Percentiles rank a stretch among this genome's conserved stretches.
Conservation (phyloP, 1,140 invertebrate species). For the Tribolium castaneum region DNA sequence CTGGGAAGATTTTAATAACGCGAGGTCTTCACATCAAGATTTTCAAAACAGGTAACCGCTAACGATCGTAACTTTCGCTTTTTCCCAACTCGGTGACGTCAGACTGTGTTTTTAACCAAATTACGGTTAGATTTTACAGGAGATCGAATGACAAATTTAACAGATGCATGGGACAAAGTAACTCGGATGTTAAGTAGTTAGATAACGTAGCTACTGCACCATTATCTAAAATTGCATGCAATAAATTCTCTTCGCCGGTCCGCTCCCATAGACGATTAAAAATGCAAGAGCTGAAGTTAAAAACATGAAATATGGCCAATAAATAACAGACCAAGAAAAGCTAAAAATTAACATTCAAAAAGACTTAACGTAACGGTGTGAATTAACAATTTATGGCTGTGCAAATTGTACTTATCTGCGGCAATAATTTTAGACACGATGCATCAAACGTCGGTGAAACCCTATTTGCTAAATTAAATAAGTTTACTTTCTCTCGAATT, state of each 20-base stretch:
- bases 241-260: constrained; percentile 6
- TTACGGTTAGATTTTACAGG: not conserved
- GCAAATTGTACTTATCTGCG: not conserved
- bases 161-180: not conserved
- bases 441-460: not conserved
- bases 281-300: not conserved
- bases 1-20: constrained; percentile 3
- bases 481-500: not conserved
- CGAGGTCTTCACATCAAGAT: constrained; percentile 22
- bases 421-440: not conserved
- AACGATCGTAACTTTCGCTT: constrained; percentile 25
- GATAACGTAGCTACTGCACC: not conserved
- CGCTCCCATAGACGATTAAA: not conserved
- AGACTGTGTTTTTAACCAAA: not conserved
- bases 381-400: constrained; percentile 1
- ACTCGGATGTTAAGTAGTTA: not conserved
- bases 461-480: not conserved
- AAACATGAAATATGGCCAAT: not conserved
- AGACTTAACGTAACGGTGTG: not conserved
- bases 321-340: constrained; percentile 2
- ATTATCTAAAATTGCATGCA: not conserved
- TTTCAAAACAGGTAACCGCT: constrained; percentile 8
- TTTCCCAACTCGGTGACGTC: constrained; percentile 14
- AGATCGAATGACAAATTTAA: too few relatives aligned
- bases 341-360: not conserved